phyloP scores from a whole-genome alignment of 1,140 invertebrate species.

The Episyrphus balteatus region DNA sequence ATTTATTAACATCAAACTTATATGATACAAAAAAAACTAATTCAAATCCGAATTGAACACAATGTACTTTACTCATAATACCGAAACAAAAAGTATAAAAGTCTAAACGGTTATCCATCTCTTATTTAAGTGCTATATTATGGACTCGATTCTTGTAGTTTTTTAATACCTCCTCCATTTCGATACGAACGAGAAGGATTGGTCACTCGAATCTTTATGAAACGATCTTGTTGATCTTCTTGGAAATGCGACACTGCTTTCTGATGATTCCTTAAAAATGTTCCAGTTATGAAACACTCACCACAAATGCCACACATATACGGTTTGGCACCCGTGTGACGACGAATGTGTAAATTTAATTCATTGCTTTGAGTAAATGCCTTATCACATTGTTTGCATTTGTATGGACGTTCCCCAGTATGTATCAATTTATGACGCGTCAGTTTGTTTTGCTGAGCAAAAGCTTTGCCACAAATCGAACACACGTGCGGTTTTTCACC shows the following conservation, averaged over 20 bases:
- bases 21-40: too few relatives aligned
- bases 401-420: slow-evolving; percentile 51
- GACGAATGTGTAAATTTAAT: slow-evolving; percentile 32
- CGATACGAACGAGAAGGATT: too few relatives aligned
- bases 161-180: too few relatives aligned
- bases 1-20: too few relatives aligned
- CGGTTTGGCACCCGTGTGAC: slow-evolving; percentile 48
- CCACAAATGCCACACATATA: slow-evolving; percentile 18
- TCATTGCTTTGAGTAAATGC: slow-evolving; percentile 43
- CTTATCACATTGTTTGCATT: slow-evolving; percentile 49
- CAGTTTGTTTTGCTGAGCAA: slow-evolving; percentile 18
- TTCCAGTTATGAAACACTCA: background rate
- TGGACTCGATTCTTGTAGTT: too few relatives aligned
- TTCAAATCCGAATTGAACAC: too few relatives aligned
- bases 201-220: too few relatives aligned
- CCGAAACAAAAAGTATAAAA: too few relatives aligned
- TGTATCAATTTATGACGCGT: slow-evolving; percentile 50
- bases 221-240: too few relatives aligned
- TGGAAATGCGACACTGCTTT: background rate
- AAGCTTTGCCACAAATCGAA: slow-evolving; percentile 42
- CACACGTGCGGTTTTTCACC: slow-evolving; percentile 49
- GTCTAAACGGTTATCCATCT: too few relatives aligned
- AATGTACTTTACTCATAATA: too few relatives aligned
- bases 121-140: too few relatives aligned
- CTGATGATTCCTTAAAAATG: background rate